Base-by-base conservation (phyloP, 2,888 invertebrate species). In the Dascillus cervinus region DNA sequence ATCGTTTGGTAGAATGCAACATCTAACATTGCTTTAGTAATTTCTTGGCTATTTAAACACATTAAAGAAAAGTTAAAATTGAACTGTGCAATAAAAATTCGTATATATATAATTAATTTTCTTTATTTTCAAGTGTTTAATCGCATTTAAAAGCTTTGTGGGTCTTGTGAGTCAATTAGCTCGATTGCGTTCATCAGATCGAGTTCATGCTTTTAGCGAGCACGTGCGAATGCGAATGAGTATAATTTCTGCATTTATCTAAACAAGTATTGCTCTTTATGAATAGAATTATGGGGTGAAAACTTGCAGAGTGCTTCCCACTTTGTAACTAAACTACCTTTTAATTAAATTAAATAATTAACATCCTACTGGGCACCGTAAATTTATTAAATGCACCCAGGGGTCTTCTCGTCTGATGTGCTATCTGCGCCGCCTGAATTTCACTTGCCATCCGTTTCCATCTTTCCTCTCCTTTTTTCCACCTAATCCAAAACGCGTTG, bases 271-370 rank as follows among this genome's bases (percentile, higher is more conserved):
- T 14, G 11, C 11, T 28, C 28, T 12, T 28, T 28, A 15, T 19
- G 9, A 28, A 28, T 6, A 11, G 17, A 20, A 17, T 4, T 30
- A 35, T 32, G 24, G 38, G 36, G 34, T 29, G 42, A 30, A 26
- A 38, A 37, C 41, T 40, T 32, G 38, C 37, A 34, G 38, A 45
- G 45, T 28, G 45, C 42, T 45, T 43, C 41, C 38, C 41, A 39
- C 39, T 43, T 41, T 37, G 32, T 34, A 34, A 36, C 42, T 38
- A 39, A 46, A 50, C 46, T 50, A 52, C 54, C 52, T 49, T 52
- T 52, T 54, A 54, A 57, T 56, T 53, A 57, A 56, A 57, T 56
- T 55, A 56, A 57, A 57, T 56, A 56, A 58, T 58, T 58, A 55
- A 56, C 55, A 51, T 53, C 49, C 50, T 47, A 37, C 38, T 40